These are phyloP conservation scores for Coreius guichenoti DNA, from an alignment of 2,797 vertebrate species.

Conservation along the genomic window DNA sequence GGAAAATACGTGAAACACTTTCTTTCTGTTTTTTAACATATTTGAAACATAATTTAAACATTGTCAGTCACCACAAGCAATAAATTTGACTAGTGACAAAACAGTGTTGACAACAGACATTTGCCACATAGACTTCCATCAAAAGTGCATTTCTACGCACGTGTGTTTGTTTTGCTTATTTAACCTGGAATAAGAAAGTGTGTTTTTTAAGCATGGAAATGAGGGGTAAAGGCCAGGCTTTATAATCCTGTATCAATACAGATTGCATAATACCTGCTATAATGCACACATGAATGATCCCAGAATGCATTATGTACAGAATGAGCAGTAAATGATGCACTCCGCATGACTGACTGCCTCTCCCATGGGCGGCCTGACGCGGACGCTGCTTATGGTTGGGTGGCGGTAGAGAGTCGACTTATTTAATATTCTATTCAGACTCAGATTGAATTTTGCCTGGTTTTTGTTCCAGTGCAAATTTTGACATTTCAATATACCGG, in stretches of 20 bases:
- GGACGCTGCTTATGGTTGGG: constrained; percentile 58
- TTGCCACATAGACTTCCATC: background rate
- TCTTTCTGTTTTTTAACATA: background rate
- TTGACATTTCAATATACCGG: constrained; percentile 78
- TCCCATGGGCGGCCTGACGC: constrained; percentile 57
- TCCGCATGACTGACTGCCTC: constrained; percentile 65
- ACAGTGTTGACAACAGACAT: background rate
- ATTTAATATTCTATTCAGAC: constrained; percentile 73
- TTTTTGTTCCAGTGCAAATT: constrained; percentile 81
- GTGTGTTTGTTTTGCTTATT: background rate
- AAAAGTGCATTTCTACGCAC: background rate
- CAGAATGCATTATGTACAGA: constrained; percentile 33
- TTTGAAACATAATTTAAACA: background rate
- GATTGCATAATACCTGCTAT: constrained; percentile 21
- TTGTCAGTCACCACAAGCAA: background rate
- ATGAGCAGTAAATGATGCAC: constrained; percentile 51
- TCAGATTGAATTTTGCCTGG: constrained; percentile 67
- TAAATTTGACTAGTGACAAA: background rate
- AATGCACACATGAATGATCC: constrained; percentile 33
- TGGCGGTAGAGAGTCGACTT: constrained; percentile 68
- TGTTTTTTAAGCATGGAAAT: background rate
- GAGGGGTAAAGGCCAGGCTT: background rate
- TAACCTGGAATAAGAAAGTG: background rate
- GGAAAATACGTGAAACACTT: background rate
- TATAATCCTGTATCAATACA: constrained; percentile 13